Conservation (phyloP, 1,140 invertebrate genomes). For the Leptinotarsa defecta region DNA sequence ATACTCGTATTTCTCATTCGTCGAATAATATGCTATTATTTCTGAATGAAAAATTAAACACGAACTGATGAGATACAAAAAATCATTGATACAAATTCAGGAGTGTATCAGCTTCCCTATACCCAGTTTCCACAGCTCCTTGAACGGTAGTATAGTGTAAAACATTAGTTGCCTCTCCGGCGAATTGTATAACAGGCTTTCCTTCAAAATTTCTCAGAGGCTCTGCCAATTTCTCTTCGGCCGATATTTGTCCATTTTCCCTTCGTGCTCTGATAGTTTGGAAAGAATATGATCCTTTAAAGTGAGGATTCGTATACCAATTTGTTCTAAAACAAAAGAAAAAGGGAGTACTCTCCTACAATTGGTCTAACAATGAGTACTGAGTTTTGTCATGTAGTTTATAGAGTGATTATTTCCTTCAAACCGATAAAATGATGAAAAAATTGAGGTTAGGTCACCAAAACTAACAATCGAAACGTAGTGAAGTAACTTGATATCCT, state of each 20-base stretch:
- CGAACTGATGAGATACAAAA: background rate
- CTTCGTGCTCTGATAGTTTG: background rate
- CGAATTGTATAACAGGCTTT: slow-evolving; percentile 63
- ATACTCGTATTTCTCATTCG: too few species aligned
- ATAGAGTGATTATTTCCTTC: too few species aligned
- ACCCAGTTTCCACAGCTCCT: slow-evolving; percentile 78
- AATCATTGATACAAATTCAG: background rate
- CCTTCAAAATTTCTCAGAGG: slow-evolving; percentile 20
- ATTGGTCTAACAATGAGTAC: too few species aligned
- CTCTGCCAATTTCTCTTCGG: slow-evolving; percentile 45
- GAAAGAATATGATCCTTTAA: background rate
- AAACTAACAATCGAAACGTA: too few species aligned
- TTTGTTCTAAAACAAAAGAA: background rate
- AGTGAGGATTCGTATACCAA: background rate
- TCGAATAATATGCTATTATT: too few species aligned
- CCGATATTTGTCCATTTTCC: background rate
- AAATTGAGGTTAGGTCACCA: too few species aligned
- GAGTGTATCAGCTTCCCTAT: slow-evolving; percentile 70
- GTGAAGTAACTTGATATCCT: too few species aligned
- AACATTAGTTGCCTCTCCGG: slow-evolving; percentile 72
- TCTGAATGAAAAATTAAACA: too few species aligned
- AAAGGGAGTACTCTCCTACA: background rate
- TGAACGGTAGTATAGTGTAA: slow-evolving; percentile 78
- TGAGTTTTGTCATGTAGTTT: too few species aligned
- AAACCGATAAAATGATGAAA: too few species aligned